Evolutionary conservation across 37 sponge, comb jelly and placozoan species (phyloP), one percentile per base, ranked within the genome.

Genomic region (Dysidea cf. avara): DNA sequence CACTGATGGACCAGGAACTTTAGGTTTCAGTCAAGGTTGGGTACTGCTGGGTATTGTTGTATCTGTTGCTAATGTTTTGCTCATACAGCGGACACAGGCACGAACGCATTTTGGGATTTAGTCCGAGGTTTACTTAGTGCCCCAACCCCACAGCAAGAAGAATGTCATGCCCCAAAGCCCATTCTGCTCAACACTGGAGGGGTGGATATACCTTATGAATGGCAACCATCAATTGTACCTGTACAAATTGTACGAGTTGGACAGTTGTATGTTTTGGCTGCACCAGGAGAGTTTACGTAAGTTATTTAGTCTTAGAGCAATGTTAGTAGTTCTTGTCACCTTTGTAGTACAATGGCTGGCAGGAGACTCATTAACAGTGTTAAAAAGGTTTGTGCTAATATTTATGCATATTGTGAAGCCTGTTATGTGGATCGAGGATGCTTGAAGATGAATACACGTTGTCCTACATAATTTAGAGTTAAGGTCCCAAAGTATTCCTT

Each of bases 1-100:
- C 7, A 96, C 64, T 77, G 96, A 96, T 69, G 96, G 96, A 13
- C 93, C 92, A 33, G 96, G 96, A 57, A 90, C 90, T 9, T 92
- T 96, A 40, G 48, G 79, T 53, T 96, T 96, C 70, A 75, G 29
- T 3, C 93, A 92, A 82, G 89, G 93, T 87, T 24, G n/a, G n/a
- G n/a, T n/a, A n/a, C n/a, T n/a, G n/a, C n/a, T n/a, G n/a, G n/a
- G n/a, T n/a, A n/a, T n/a, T 39, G 25, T 13, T 7, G 4, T 3
- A 67, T 17, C 25, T 28, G 7, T 14, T n/a, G 3, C 24, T 39
- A 3, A 22, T 47, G 2, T 13, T 25, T 5, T 21, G 22, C 24
- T 37, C 11, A 17, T 48, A 26, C 34, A 87, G 82, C 66, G 33
- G 81, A 75, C 60, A 92, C 64, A 12, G 46, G 46, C 13, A 72